Base-by-base conservation (phyloP, 2,113 vertebrate species). In the Oxyruncus cristatus region DNA sequence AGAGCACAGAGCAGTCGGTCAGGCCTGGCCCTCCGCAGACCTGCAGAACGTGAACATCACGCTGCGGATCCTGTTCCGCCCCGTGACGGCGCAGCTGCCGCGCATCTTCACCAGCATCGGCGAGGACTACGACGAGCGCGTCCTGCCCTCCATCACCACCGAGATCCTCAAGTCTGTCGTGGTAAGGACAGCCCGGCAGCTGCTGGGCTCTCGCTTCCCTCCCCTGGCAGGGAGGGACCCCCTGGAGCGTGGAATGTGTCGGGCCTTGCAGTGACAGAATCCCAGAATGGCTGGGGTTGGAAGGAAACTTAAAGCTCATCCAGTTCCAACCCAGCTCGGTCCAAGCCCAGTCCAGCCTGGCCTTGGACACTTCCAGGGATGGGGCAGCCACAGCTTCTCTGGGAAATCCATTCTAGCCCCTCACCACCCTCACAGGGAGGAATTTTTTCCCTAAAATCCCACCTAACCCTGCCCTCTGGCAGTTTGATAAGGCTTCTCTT, bases 1-100 rank as follows among this genome's bases (percentile, higher is more conserved):
- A 24, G 65, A 56, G 39, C 35, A 17, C 55, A 56, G 55, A 1
- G 26, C 49, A 47, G 50, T 4, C 6, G 1, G 28, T 67, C 3
- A 75, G 3, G 17, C 28, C 4, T 26, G n/a, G 14, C 20, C 84
- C 11, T 55, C 4, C 27, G 8, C 97, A 99, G 99, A 99, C 97
- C 97, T 99, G 78, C 99, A 99, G 98, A 99, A 99, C 4, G 99
- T 99, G 59, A 99, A 99, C 97, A 99, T 99, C 98, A 99, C 99
- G 0, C 89, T 99, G 94, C 98, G 99, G 14, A 99, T 99, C 98
- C 98, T 99, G 8, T 99, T 99, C 95, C 98, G 99, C 78, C 99
- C 99, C 0, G 96, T 99, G 16, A 98, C 98, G 1, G 93, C 53
- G 47, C 99, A 99, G 97, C 97, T 99, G 20, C 99, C 99, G 0